A percentile compares a stretch with the other conserved stretches of the same genome.
These are phyloP conservation scores for Lycocorax pyrrhopterus DNA, from an alignment of 2,113 vertebrate genomes.

Conservation along the genomic window DNA sequence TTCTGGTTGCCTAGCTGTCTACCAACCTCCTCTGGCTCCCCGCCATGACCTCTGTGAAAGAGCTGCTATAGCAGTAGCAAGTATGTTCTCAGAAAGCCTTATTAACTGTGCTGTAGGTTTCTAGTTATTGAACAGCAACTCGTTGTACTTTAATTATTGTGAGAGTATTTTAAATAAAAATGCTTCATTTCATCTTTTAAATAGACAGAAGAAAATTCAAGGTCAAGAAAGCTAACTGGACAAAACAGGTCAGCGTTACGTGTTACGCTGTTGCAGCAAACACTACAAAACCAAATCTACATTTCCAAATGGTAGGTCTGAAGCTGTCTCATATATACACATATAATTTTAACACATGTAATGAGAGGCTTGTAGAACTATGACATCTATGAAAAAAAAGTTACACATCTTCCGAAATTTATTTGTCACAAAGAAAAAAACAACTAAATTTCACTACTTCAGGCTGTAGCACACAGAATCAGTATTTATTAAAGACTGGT, in stretches of 20 bases:
- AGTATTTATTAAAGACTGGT: neutral
- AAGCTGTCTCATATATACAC: neutral
- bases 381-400: neutral
- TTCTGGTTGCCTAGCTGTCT: slow-evolving; percentile 63
- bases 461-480: neutral
- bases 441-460: neutral
- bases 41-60: slow-evolving; percentile 46
- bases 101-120: neutral
- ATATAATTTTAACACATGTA: neutral
- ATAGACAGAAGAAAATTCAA: neutral
- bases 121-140: neutral
- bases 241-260: neutral
- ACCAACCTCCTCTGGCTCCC: slow-evolving; percentile 45
- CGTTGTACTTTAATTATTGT: neutral
- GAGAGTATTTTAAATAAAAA: neutral
- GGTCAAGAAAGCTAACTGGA: neutral
- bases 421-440: neutral
- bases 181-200: neutral
- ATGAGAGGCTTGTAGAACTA: neutral
- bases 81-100: slow-evolving; percentile 11
- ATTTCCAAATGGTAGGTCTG: neutral
- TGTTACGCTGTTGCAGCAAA: neutral
- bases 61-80: neutral
- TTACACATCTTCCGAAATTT: neutral
- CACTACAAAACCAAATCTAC: neutral